phyloP scores from a whole-genome alignment of 2,113 vertebrate genomes.

The Sinocyclocheilus grahami region DNA sequence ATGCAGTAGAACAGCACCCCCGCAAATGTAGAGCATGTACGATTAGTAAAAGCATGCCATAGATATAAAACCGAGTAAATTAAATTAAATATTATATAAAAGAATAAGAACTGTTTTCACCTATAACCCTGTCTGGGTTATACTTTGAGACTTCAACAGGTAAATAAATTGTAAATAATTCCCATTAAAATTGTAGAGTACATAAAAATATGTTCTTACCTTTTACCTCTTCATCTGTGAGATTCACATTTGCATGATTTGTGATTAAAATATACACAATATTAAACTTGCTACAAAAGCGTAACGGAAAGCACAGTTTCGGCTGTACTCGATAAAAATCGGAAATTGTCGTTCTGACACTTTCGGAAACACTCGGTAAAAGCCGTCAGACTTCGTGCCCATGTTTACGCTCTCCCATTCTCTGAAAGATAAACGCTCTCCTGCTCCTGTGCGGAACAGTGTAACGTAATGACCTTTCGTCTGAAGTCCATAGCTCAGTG shows the following conservation, averaged over 20 bases:
- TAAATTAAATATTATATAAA: background rate
- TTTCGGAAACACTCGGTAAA: constrained; percentile 5
- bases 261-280: constrained; percentile 76
- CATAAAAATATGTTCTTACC: constrained; percentile 62
- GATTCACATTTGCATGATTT: constrained; percentile 77
- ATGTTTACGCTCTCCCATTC: constrained; percentile 6
- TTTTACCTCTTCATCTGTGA: constrained; percentile 81
- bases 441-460: background rate
- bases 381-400: background rate
- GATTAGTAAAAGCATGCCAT: background rate
- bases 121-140: background rate
- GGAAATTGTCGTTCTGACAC: background rate
- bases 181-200: background rate
- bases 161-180: background rate
- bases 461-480: constrained; percentile 4
- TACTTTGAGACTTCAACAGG: background rate
- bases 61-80: background rate
- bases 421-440: background rate
- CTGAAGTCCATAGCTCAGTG: constrained; percentile 45
- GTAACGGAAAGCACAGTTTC: background rate
- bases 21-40: constrained; percentile 51
- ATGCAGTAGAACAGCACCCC: constrained; percentile 86
- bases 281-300: constrained; percentile 53
- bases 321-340: background rate
- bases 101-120: background rate